Conservation (phyloP, 2,888 invertebrate genomes). For the Cordilura impudica region DNA sequence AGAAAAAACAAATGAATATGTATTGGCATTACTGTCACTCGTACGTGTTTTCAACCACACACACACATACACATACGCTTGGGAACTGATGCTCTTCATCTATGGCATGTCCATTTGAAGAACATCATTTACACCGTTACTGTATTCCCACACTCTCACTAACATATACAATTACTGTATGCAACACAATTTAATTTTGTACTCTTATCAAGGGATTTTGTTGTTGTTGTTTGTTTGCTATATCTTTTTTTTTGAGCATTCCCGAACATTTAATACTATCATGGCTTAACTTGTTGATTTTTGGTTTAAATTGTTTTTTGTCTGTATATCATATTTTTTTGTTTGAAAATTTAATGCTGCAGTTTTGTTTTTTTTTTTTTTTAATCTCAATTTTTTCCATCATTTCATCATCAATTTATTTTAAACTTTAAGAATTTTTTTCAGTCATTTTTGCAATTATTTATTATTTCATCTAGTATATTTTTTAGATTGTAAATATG, state of each 20-base stretch:
- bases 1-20: slow-evolving; percentile 48
- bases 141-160: not conserved
- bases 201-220: slow-evolving; percentile 49
- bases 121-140: slow-evolving; percentile 47
- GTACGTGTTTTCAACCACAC: not conserved
- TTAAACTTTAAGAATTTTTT: slow-evolving; percentile 1
- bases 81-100: slow-evolving; percentile 20
- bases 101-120: slow-evolving; percentile 8
- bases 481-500: slow-evolving; percentile 52
- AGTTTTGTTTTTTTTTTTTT: slow-evolving; percentile 30
- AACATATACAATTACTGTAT: slow-evolving; percentile 15
- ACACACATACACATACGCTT: not conserved
- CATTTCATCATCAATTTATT: not conserved
- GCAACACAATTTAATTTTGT: slow-evolving; percentile 61
- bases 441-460: slow-evolving; percentile 47
- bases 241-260: slow-evolving; percentile 20
- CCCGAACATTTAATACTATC: slow-evolving; percentile 37
- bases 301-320: slow-evolving; percentile 53
- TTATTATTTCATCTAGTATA: slow-evolving; percentile 42
- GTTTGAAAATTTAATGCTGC: not conserved
- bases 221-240: slow-evolving; percentile 14
- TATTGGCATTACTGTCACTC: slow-evolving; percentile 63
- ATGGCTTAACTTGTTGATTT: slow-evolving; percentile 65
- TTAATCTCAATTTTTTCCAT: not conserved
- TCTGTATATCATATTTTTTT: slow-evolving; percentile 1